A percentile compares a stretch with the other conserved stretches of the same genome.
phyloP scores from a whole-genome alignment of 2,888 invertebrate genomes.

The Heliconius cydno region DNA sequence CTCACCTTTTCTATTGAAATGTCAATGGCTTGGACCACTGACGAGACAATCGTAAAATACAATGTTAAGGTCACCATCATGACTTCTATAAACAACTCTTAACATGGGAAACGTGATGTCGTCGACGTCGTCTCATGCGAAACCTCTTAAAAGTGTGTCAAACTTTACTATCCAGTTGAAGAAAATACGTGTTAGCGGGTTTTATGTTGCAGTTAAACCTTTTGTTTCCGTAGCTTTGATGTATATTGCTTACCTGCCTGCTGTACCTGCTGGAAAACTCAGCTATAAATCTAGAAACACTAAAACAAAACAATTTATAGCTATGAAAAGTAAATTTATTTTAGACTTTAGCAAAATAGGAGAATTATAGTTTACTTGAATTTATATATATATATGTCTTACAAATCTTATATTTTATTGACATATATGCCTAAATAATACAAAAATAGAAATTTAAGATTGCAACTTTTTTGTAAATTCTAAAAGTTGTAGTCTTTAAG shows the following conservation, averaged over 20 bases:
- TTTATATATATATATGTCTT: background rate
- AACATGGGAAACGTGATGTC: constrained; percentile 80
- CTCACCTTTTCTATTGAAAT: constrained; percentile 82
- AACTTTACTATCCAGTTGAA: constrained; percentile 63
- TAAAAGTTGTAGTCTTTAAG: background rate
- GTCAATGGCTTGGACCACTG: constrained; percentile 77
- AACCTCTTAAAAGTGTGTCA: constrained; percentile 77
- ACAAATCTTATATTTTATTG: background rate
- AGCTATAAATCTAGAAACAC: constrained; percentile 25
- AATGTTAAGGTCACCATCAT: constrained; percentile 82
- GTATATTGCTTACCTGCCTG: constrained; percentile 21
- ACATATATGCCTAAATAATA: background rate
- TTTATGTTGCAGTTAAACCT: constrained; percentile 42
- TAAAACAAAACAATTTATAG: constrained; percentile 26
- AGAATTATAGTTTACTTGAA: background rate
- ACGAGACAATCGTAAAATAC: constrained; percentile 83
- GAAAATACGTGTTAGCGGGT: constrained; percentile 59
- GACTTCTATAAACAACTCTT: constrained; percentile 81
- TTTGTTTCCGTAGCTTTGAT: constrained; percentile 35
- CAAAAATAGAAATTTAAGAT: background rate
- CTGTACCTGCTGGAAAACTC: background rate
- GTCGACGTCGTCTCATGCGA: constrained; percentile 65
- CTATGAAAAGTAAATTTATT: constrained; percentile 11
- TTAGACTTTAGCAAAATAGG: background rate
- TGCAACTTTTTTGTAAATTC: background rate